phyloP scores from a whole-genome alignment of 2,797 vertebrate species.

The Tokudaia tokunoshimensis region DNA sequence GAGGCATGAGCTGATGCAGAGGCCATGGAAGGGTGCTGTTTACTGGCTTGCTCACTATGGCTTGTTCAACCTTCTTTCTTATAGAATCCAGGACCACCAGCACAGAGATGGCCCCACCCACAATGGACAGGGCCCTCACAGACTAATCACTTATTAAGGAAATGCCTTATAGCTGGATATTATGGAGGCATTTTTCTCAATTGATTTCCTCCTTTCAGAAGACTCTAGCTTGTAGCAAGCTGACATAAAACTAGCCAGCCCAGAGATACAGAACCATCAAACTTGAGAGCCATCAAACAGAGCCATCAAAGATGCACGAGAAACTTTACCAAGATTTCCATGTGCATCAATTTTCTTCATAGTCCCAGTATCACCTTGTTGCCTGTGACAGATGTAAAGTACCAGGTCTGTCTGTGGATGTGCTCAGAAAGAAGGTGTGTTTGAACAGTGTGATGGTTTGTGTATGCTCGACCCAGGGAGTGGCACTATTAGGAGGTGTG shows the following conservation, averaged over 20 bases:
- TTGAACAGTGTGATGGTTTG: not conserved
- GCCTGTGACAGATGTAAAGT: not conserved
- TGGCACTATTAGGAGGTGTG: no score
- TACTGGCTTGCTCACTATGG: not conserved
- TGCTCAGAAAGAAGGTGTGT: not conserved
- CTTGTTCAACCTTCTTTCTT: not conserved
- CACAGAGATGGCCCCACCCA: not conserved
- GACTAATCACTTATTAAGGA: not conserved
- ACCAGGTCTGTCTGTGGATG: not conserved
- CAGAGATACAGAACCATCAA: not conserved
- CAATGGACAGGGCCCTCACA: not conserved
- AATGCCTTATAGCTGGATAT: not conserved
- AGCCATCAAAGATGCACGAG: not conserved
- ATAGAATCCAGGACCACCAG: not conserved
- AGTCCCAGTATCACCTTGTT: not conserved
- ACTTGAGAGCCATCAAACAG: not conserved
- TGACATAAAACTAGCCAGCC: not conserved
- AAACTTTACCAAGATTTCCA: not conserved
- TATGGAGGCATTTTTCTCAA: not conserved
- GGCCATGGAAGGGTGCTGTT: not conserved
- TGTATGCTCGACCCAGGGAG: no score
- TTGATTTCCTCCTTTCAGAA: not conserved
- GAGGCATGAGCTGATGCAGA: not conserved
- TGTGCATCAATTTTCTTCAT: not conserved
- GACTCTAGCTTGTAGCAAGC: not conserved